Conservation (phyloP, 2,797 vertebrate species). For the Phoebastria nigripes region DNA sequence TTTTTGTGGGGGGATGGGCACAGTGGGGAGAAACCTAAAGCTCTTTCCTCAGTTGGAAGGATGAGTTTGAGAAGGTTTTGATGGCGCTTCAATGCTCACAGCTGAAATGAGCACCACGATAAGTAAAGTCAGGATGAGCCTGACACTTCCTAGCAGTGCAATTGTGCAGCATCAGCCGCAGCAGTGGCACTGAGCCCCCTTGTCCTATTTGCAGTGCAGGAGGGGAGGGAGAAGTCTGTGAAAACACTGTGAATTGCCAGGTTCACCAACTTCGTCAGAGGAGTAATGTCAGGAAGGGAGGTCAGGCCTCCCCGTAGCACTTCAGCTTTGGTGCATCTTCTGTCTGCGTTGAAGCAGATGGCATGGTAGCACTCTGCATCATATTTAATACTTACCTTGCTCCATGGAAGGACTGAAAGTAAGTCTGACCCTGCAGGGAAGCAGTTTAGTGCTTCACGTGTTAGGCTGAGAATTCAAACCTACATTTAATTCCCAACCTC, state of each 20-base stretch:
- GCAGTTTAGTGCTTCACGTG: background rate
- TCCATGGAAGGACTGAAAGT: background rate
- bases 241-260: background rate
- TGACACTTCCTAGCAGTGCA: no score
- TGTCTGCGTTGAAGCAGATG: background rate
- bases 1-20: no score
- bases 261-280: background rate
- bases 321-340: background rate
- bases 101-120: background rate
- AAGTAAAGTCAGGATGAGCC: background rate
- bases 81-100: background rate
- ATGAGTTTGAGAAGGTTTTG: background rate
- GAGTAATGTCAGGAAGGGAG: background rate
- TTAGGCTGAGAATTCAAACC: background rate
- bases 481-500: background rate
- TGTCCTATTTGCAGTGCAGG: background rate
- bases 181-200: background rate
- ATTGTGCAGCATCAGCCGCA: fast-evolving
- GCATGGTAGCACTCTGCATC: background rate
- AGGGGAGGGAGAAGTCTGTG: background rate
- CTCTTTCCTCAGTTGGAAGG: background rate
- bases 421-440: background rate
- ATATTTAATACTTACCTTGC: background rate
- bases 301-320: background rate
- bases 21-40: no score